Evolutionary conservation across 1,140 invertebrate genomes (phyloP).

Genomic region (Drosophila pachea): DNA sequence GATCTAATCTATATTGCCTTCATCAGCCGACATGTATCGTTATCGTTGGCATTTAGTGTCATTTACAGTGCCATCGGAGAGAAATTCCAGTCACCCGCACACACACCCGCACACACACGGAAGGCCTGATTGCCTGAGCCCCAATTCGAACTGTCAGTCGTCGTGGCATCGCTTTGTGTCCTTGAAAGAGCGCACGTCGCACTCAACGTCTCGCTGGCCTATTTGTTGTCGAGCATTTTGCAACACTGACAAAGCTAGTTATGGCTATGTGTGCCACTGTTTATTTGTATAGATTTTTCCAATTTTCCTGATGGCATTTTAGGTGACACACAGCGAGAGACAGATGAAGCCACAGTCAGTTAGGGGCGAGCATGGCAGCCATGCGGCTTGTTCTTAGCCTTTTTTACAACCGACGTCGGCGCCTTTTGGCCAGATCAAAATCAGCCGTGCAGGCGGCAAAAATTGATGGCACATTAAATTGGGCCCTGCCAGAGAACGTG

Average conservation of each 20-base stretch:
- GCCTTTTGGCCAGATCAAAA: constrained; percentile 60
- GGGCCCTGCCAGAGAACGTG: constrained; percentile 49
- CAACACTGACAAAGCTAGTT: constrained; percentile 29
- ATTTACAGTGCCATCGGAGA: constrained; percentile 16
- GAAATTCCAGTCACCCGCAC: constrained; percentile 2
- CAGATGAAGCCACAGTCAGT: background rate
- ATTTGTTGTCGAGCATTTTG: constrained; percentile 35
- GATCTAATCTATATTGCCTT: constrained; percentile 13
- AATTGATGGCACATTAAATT: constrained; percentile 76
- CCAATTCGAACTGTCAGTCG: constrained; percentile 45
- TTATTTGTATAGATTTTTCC: constrained; percentile 58
- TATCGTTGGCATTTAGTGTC: constrained; percentile 34
- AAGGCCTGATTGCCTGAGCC: constrained; percentile 33
- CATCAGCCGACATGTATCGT: constrained; percentile 8
- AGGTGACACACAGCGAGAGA: constrained; percentile 46
- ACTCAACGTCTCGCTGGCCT: constrained; percentile 36
- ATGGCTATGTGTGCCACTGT: constrained; percentile 21
- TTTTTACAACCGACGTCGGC: constrained; percentile 40
- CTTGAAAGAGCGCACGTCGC: constrained; percentile 44
- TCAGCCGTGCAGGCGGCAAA: constrained; percentile 51
- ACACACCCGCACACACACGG: constrained; percentile 4
- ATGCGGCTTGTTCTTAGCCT: constrained; percentile 11
- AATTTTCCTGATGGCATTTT: constrained; percentile 76
- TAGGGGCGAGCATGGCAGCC: background rate
- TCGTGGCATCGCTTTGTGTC: constrained; percentile 14